phyloP scores from a whole-genome alignment of 2,888 invertebrate species.

The Opisthograptis luteolata region DNA sequence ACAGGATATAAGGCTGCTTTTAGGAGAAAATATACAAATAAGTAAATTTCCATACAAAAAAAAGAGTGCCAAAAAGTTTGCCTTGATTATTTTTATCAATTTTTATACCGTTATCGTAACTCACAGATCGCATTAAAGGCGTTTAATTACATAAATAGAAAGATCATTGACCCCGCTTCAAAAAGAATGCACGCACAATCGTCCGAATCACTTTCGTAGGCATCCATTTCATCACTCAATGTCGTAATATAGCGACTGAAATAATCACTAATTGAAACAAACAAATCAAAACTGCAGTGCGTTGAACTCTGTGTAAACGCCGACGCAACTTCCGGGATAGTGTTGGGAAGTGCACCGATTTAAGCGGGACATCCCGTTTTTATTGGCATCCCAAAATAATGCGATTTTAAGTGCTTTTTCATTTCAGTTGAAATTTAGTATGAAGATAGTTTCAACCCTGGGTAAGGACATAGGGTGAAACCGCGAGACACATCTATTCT shows the following conservation, averaged over 20 bases:
- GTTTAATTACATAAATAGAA: too few species aligned
- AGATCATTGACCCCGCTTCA: not conserved
- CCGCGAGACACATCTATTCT: too few species aligned
- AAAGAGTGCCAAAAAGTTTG: too few species aligned
- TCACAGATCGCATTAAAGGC: too few species aligned
- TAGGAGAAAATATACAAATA: too few species aligned
- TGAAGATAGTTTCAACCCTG: not conserved
- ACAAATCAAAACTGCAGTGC: constrained; percentile 24
- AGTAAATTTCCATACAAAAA: too few species aligned
- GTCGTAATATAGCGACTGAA: constrained; percentile 9
- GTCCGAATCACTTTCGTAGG: not conserved
- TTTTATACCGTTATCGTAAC: too few species aligned
- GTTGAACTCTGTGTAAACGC: constrained; percentile 21
- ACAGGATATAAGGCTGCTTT: too few species aligned
- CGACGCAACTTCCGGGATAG: not conserved
- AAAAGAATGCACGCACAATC: not conserved
- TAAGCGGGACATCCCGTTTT: not conserved
- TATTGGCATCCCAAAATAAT: not conserved
- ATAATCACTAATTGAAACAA: constrained; percentile 23
- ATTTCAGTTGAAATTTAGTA: not conserved
- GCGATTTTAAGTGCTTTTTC: not conserved
- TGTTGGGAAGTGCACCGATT: not conserved
- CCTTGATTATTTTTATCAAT: too few species aligned
- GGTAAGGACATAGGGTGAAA: too few species aligned
- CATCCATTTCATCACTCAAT: constrained; percentile 6